Conservation (phyloP, 2,797 vertebrate species). For the Centroberyx gerrardi region DNA sequence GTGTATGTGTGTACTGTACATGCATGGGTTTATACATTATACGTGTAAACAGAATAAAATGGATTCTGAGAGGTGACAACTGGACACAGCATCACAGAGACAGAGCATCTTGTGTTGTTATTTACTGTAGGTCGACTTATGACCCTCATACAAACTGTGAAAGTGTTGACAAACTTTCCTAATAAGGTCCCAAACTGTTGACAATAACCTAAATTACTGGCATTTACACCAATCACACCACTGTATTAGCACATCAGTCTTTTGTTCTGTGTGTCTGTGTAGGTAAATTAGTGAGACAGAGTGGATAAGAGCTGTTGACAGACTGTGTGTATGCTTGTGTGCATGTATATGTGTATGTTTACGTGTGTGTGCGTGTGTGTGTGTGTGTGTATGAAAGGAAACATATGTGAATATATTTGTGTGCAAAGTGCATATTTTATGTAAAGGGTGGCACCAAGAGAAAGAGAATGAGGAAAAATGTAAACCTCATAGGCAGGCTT, state of each 20-base stretch:
- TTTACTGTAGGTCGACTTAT: no score
- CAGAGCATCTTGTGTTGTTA: no score
- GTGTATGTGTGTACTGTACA: neutral
- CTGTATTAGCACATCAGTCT: no score
- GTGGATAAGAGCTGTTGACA: no score
- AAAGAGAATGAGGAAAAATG: neutral
- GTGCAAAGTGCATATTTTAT: neutral
- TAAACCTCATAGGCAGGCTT: neutral
- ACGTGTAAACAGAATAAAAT: no score
- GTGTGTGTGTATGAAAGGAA: slow-evolving; percentile 11
- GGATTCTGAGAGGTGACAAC: no score
- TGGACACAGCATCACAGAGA: no score
- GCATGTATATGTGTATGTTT: neutral
- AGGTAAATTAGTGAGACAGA: no score
- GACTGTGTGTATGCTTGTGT: neutral
- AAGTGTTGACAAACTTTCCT: neutral
- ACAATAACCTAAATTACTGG: neutral
- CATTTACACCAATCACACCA: neutral
- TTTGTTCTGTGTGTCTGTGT: no score
- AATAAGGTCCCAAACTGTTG: no score
- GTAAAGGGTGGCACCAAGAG: neutral
- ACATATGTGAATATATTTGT: slow-evolving; percentile 10
- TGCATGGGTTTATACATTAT: no score
- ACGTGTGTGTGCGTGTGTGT: neutral
- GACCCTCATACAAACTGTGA: no score